Base-by-base conservation (phyloP, 2,113 vertebrate genomes). In the Siniperca chuatsi region DNA sequence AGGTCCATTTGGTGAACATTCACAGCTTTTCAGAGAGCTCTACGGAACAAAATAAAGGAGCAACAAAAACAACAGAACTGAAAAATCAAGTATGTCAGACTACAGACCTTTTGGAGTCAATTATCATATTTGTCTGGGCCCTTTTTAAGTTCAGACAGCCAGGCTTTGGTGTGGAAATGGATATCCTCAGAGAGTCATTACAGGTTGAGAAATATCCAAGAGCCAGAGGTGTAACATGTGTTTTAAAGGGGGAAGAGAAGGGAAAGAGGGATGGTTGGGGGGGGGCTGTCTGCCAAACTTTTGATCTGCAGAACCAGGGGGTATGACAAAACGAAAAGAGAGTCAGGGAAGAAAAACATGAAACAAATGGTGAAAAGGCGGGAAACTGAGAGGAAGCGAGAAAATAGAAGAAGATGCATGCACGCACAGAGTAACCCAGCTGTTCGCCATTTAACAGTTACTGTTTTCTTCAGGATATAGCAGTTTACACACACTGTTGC, bases 1-100 rank as follows among this genome's bases (percentile, higher is more conserved):
- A 81, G n/a, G 1, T 60, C 83, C 91, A 90, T 75, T 80, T 89
- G 80, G 82, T 61, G 74, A 90, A 86, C 85, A 88, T 82, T 87
- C 72, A 66, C 75, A 61, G 42, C 50, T 74, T 87, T 70, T 65
- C 70, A 83, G 20, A 70, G 46, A 77, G 58, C 69, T 75, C 3
- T 25, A 16, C 2, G 4, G 37, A 87, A n/a, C 23, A 71, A 73
- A 80, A 75, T 37, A 40, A 52, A 61, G 23, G 12, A 52, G 21
- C 40, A 61, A 37, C 64, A 54, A 57, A 58, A 54, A 37, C 33
- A 70, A 72, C 13, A 46, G 50, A 40, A 73, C 29, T 37, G 60
- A 71, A 54, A 75, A 78, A 78, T 79, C 8, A 75, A 84, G 42
- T 42, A 64, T 52, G 40, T 75, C 78, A 80, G 66, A 61, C 44